Base-by-base conservation (phyloP, 1,140 invertebrate genomes). In the Galleria mellonella region DNA sequence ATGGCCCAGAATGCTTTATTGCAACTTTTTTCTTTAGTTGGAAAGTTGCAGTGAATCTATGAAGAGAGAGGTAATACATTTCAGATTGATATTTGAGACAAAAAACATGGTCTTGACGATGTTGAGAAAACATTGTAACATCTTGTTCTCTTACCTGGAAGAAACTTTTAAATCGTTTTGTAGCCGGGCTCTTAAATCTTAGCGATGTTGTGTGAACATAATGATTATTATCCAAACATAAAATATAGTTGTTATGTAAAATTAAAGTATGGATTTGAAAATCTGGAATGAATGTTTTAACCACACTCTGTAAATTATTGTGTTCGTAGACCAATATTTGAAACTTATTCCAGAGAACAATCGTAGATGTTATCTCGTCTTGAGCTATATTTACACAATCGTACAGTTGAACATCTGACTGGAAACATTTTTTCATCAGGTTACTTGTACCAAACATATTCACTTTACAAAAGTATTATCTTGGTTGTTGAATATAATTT, bases 291-390 rank as follows among this genome's bases (percentile, higher is more conserved):
- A 73, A 50, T 44, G 43, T 42, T 44, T 51, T 63, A 10, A 43
- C 43, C 12, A 41, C 30, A 17, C 14, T 44, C 17, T 69, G 46
- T 12, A 74, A 64, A 38, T 69, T 55, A 0, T 63, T 23, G 9
- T 65, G 47, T 44, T 70, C 62, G 23, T 71, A 71, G 10, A 83
- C 23, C 42, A 72, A 76, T 54, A 83, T 68, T 64, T 79, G 67
- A 45, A 67, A 72, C 44, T 72, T 76, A 57, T 78, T 81, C 74
- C 74, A 83, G 9, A 76, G 48, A 13, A 65, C 49, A 5, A 63
- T 36, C 32, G 51, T 48, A 5, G 36, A 56, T 33, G 43, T 72
- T 7, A 40, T 47, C 1, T 39, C 15, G 45, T 69, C 64, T 29
- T 65, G 60, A 38, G 39, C 32, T 38, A 79, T 56, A 17, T 68